Base-by-base conservation (phyloP, 2,797 vertebrate genomes). In the Taenioides sp. region DNA sequence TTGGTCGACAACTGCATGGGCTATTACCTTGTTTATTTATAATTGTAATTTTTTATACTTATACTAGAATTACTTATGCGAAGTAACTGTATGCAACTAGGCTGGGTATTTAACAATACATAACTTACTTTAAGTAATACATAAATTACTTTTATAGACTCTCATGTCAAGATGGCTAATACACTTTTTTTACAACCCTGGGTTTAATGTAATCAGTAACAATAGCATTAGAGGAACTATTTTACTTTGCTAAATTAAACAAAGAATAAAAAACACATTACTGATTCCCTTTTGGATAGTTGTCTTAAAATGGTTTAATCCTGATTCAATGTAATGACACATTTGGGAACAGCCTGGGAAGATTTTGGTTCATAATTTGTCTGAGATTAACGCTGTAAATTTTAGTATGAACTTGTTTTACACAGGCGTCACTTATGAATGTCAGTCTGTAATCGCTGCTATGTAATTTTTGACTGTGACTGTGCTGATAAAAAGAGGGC, bases 401-500 rank as follows among this genome's bases (percentile, higher is more conserved):
- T 80, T 73, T 77, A 78, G 85, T 79, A 75, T 77, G 75, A 85
- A 75, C 20, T 64, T 80, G 81, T 75, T 82, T 87, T 80, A 69
- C 66, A 78, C 68, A 71, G 77, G 81, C 79, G 75, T 86, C 82
- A 78, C 80, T 87, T 77, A 80, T 61, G 69, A 77, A 87, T 80
- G 86, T 87, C 79, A 78, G 78, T 88, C 89, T 87, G 88, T 91
- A 89, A 92, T 91, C 91, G 90, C 84, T 87, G 86, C 83, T 87
- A 80, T 86, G 81, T 86, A 81, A 91, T 84, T 87, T 82, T 70
- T 84, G 80, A 78, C 72, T 71, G 80, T 77, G 72, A 76, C 23
- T 37, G 72, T 79, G 75, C 80, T 55, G 52, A 74, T 47, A 62
- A 83, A 84, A 78, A 84, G 84, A 78, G 80, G 74, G 75, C 79